Percentiles rank a stretch among this genome's conserved stretches.
These are phyloP conservation scores for Oreochromis spilurus DNA, from an alignment of 2,113 vertebrate genomes.

Conservation along the genomic window DNA sequence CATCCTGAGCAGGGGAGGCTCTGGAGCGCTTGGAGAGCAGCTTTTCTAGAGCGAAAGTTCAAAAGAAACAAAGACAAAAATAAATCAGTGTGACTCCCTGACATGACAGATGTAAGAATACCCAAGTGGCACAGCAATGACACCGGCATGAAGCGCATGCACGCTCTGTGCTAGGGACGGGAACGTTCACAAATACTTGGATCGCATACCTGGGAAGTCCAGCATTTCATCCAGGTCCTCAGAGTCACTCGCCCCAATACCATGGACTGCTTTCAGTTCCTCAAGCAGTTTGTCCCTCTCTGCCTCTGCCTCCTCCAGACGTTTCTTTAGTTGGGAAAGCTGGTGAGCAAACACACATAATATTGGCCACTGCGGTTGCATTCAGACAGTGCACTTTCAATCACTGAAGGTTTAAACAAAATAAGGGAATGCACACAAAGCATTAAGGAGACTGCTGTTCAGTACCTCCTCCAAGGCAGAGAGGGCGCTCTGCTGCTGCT, in stretches of 20 bases:
- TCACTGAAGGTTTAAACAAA: neutral
- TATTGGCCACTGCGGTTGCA: neutral
- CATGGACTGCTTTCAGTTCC: constrained; percentile 74
- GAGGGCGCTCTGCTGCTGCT: constrained; percentile 78
- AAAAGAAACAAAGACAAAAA: neutral
- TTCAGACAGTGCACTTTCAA: neutral
- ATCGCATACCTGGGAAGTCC: constrained; percentile 79
- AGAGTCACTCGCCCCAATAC: constrained; percentile 59
- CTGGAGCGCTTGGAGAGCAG: constrained; percentile 78
- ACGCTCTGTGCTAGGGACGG: neutral
- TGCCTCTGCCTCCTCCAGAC: constrained; percentile 68
- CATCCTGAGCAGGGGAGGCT: constrained; percentile 59
- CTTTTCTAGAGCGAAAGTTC: constrained; percentile 59
- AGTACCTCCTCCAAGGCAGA: constrained; percentile 74
- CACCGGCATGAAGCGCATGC: neutral
- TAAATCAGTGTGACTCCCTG: neutral
- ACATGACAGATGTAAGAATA: neutral
- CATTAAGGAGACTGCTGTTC: neutral
- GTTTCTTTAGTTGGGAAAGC: constrained; percentile 78
- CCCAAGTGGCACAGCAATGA: neutral
- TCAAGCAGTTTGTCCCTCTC: constrained; percentile 84
- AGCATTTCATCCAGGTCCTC: constrained; percentile 79
- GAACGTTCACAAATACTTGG: neutral
- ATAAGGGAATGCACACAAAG: accelerated
- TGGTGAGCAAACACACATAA: constrained; percentile 23